These are phyloP conservation scores for Eunapius fragilis DNA, from an alignment of 37 sponge, comb jelly and placozoan species.

Conservation along the genomic window DNA sequence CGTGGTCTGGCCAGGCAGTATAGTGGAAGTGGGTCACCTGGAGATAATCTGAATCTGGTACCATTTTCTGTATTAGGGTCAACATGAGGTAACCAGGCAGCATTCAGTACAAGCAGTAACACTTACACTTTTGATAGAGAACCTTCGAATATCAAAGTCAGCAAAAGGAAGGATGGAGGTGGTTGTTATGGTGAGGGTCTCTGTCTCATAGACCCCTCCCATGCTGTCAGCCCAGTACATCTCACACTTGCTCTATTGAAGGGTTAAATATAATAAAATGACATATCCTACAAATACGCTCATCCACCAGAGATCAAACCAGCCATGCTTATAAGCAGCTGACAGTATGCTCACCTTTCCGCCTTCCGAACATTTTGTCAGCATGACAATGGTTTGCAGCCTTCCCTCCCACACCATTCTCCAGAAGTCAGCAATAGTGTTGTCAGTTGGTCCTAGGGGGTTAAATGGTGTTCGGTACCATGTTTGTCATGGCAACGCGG, in stretches of 20 bases:
- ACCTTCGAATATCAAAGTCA: conserved; percentile 70
- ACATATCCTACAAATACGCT: not conserved
- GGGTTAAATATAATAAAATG: not conserved
- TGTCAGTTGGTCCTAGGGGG: conserved; percentile 39
- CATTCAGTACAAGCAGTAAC: not conserved
- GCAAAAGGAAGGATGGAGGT: conserved; percentile 53
- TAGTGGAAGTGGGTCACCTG: conserved; percentile 66
- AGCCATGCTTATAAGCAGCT: too few species aligned
- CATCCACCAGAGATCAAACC: too few species aligned
- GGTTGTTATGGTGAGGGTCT: conserved; percentile 52
- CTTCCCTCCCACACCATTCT: conserved; percentile 68
- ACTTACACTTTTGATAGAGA: conserved; percentile 64
- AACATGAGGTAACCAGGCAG: not conserved
- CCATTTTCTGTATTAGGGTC: conserved; percentile 5
- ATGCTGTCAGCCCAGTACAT: conserved; percentile 89
- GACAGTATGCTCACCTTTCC: not conserved
- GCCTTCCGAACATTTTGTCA: conserved; percentile 62
- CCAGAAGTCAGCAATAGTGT: conserved; percentile 70
- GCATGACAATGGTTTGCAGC: conserved; percentile 63
- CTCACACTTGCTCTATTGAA: conserved; percentile 72
- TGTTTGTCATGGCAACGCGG: not conserved
- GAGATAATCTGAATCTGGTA: conserved; percentile 21
- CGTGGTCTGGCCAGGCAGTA: conserved; percentile 78
- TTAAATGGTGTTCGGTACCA: not conserved
- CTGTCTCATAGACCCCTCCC: conserved; percentile 38